Conservation (phyloP, 2,797 vertebrate species). For the Neosilurus mollespiculum region DNA sequence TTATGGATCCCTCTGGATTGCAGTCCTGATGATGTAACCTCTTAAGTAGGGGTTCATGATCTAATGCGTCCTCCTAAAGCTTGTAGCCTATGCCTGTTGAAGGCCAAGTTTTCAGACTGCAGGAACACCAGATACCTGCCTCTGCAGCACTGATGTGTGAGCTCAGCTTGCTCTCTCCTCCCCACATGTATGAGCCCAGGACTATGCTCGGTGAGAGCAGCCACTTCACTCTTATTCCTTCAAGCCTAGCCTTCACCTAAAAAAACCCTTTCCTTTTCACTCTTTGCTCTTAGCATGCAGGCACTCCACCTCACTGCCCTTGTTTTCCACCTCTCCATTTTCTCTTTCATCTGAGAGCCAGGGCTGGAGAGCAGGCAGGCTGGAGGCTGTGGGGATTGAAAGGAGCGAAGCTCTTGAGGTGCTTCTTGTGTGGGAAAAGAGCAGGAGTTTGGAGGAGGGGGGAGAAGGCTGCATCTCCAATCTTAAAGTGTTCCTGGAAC, state of each 20-base stretch:
- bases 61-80: not conserved
- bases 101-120: not conserved
- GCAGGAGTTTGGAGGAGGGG: not conserved
- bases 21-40: not conserved
- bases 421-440: constrained; percentile 38
- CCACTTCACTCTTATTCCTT: constrained; percentile 25
- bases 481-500: constrained; percentile 38
- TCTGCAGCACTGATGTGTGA: not conserved
- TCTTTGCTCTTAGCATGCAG: constrained; percentile 17
- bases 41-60: not conserved
- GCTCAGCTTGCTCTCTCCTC: constrained; percentile 1
- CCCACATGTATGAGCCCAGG: constrained; percentile 10
- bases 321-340: constrained; percentile 38
- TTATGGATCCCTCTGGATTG: not conserved
- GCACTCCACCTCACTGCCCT: constrained; percentile 29
- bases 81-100: constrained; percentile 21
- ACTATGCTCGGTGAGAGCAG: constrained; percentile 2
- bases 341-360: constrained; percentile 48
- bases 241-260: constrained; percentile 6
- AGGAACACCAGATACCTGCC: not conserved
- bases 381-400: constrained; percentile 46
- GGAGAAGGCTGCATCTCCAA: constrained; percentile 25
- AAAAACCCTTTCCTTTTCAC: constrained; percentile 20
- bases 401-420: constrained; percentile 36
- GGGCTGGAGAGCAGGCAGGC: constrained; percentile 50